Evolutionary conservation across 1,140 invertebrate genomes (phyloP), one percentile per base, ranked within the genome.

Genomic region (Zaprionus vittiger): DNA sequence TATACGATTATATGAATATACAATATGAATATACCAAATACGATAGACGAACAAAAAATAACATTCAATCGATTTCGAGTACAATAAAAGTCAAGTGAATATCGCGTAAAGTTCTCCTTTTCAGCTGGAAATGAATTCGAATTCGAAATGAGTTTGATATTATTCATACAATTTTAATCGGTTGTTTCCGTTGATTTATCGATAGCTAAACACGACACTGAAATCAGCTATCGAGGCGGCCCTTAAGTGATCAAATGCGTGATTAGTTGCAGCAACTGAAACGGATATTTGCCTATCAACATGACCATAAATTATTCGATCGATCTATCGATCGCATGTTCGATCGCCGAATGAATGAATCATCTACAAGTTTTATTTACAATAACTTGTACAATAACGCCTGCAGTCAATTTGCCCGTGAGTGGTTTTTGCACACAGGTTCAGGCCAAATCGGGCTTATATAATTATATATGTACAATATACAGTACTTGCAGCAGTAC

Each of bases 231-330:
- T 17, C 41, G n/a, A 47, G 47, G 61, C 63, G 22, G 41, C 24
- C 64, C 65, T 55, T 73, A 67, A 41, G 60, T 72, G 26, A 38
- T 24, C n/a, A 26, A 26, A 34, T 60, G 34, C 41, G 44, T 66
- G 54, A 55, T 72, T 61, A 49, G 73, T 73, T 63, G 69, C 62
- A 55, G 34, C 38, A 12, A 24, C 73, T 47, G 57, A 74, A 81
- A 69, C 72, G 81, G 81, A 89, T 79, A 89, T 90, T 81, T 84
- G 66, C 75, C 78, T 90, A 84, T 89, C 85, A 90, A 87, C 81
- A 84, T 79, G 81, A 54, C 81, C 84, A 89, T 89, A 89, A 89
- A 89, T 89, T 76, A 83, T 61, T 22, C 44, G 77, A 75, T 75
- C 67, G 71, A 41, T 63, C 60, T 59, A 55, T 61, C 38, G 44